Evolutionary conservation across 1,140 invertebrate species (phyloP), one percentile per base, ranked within the genome.

Genomic region (Saccostrea glomerata): DNA sequence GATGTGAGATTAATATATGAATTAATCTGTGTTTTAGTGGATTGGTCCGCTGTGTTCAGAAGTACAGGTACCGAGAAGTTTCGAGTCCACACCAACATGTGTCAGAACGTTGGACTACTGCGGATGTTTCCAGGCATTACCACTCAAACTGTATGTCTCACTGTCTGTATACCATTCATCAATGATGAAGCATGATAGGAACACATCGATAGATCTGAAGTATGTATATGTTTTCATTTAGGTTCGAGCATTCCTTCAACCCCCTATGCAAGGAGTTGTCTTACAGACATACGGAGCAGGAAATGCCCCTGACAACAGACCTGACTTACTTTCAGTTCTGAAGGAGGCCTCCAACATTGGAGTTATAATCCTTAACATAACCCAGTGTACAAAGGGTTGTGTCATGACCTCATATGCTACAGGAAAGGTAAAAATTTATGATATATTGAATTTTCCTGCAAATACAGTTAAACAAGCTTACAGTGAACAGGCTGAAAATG

Each of bases 201-300:
- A 6, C n/a, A 30, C 13, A 30, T 82, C 70, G 23, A 60, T 55
- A 47, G 40, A 6, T 47, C n/a, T n/a, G n/a, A n/a, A n/a, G 40
- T 47, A 6, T 47, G 6, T 47, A 3, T 47, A 47, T 47, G 40
- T 6, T 47, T 47, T 47, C 40, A 47, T 91, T 2, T 90, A 97
- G 96, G 95, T 97, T 9, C 96, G 96, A 87, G 97, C 97, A 0
- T 98, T 98, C 93, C 95, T 99, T 36, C 96, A 97, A 89, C 96
- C 97, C 5, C 98, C 98, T 0, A 97, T 98, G 82, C 96, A 97
- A 92, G 98, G 94, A 86, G 97, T 99, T 4, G 97, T 99, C 0
- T 94, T 99, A 17, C 98, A 99, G 95, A 98, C 97, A 0, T 99
- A 98, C 92, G 98, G 98, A 11, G 96, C 97, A 0, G 99, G 99